Base-by-base conservation (phyloP, 2,888 invertebrate genomes). In the Nemapogon koenigi region DNA sequence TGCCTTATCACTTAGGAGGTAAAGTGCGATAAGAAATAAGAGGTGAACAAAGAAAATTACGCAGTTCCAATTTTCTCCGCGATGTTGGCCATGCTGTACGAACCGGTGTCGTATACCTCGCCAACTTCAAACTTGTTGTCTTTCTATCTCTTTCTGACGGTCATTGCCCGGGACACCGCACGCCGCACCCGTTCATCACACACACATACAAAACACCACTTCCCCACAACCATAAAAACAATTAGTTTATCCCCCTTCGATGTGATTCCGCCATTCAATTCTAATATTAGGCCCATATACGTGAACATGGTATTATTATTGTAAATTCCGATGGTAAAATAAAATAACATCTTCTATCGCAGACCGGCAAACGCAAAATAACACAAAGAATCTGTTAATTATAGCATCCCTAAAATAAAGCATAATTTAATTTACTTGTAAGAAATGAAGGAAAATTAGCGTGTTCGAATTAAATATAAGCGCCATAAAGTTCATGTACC, bases 121-220 rank as follows among this genome's bases (percentile, higher is more conserved):
- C 16, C 42, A 76, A 76, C 73, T 76, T 76, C 76, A 73, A 58
- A 49, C 59, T 73, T 78, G 75, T 78, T 78, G 75, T 78, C 67
- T 59, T 51, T 73, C 76, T 48, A 59, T 76, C 78, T 70, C 75
- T 52, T 55, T 62, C 76, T 68, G 47, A 57, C 49, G 78, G 75
- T 76, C 78, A 75, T 70, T 64, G 76, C 59, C 73, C 43, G 27
- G 17, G 73, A 57, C 56, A 51, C 57, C 57, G 52, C 56, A 57
- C 62, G 57, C 62, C 52, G 55, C 71, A 70, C 69, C 68, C 64
- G 63, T 65, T 67, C 67, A n/a, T 27, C n/a, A 27, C 4, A 27
- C 28, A n/a, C 6, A 4, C 28, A 27, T 27, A 27, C 13, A n/a
- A n/a, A n/a, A 27, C 28, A 27, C 18, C 16, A 19, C 17, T 18